Evolutionary conservation across 2,888 invertebrate genomes (phyloP).

Genomic region (Lamellibrachia satsuma): DNA sequence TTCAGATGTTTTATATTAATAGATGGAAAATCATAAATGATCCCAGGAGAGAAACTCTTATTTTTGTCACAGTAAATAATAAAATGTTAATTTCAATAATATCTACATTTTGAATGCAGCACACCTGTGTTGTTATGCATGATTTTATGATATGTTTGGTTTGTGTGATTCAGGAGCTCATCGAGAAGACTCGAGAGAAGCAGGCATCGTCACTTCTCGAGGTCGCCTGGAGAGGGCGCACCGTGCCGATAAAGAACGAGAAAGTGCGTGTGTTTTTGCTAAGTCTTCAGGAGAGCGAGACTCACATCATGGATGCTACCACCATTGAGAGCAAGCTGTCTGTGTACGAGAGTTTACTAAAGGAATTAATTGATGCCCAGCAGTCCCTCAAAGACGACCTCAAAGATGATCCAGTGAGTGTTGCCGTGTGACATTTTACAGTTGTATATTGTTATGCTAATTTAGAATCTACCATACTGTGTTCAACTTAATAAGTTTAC

Average conservation of each 20-base stretch:
- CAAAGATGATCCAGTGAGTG: slow-evolving; percentile 67
- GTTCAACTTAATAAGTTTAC: no score
- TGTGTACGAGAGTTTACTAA: slow-evolving; percentile 87
- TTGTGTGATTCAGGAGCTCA: slow-evolving; percentile 70
- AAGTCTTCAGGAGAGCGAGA: slow-evolving; percentile 56
- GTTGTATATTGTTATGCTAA: not conserved
- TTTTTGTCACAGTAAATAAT: no score
- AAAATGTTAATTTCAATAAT: no score
- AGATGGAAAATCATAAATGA: no score
- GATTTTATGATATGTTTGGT: not conserved
- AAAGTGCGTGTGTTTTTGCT: slow-evolving; percentile 67
- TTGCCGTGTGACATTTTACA: not conserved
- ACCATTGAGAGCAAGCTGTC: slow-evolving; percentile 76
- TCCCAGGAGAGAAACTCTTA: no score
- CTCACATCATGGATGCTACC: slow-evolving; percentile 58
- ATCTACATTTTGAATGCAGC: no score
- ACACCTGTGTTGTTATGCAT: no score
- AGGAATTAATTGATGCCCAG: slow-evolving; percentile 94
- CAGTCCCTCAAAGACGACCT: slow-evolving; percentile 82
- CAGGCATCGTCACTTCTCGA: slow-evolving; percentile 83
- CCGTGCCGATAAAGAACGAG: slow-evolving; percentile 78
- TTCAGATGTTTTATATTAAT: no score
- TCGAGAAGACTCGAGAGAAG: slow-evolving; percentile 85
- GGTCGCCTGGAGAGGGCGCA: slow-evolving; percentile 85
- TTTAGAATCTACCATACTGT: not conserved